Base-by-base conservation (phyloP, 2,888 invertebrate genomes). In the Margaritifera margaritifera region DNA sequence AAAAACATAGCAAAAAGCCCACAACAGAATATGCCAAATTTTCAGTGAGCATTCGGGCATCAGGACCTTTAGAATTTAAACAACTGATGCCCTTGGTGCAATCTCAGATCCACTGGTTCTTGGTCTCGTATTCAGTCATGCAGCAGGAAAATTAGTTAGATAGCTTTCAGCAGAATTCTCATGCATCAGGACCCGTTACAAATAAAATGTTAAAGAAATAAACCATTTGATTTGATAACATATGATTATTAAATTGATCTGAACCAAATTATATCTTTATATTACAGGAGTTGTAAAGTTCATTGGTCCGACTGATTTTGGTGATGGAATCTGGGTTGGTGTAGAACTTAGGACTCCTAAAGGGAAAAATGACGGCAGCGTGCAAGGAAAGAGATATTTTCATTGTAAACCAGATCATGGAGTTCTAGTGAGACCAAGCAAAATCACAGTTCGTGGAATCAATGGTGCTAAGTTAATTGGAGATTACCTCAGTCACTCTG, bases 291-390 rank as follows among this genome's bases (percentile, higher is more conserved):
- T 86, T 20, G 86, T 91, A 20, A 81, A 88, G 42, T 91, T 89
- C 77, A 88, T 90, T 66, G 91, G 91, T 60, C 84, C 87, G 6
- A 90, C 90, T 24, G 90, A 91, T 53, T 91, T 91, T 78, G 90
- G 90, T n/a, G 90, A 90, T 27, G 91, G 91, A 5, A 82, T 89
- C 15, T 91, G 91, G 91, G 84, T 91, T 19, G 91, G 91, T 6
- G 88, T 91, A 24, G 91, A 91, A 78, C 82, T 91, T 61, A 78
- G 90, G 54, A 85, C 87, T 31, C 82, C 90, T 4, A 88, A 88
- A 69, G 90, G 90, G 61, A 88, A 87, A 74, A 88, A 90, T 71
- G 89, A 90, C 67, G 90, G 90, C 8, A 77, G 78, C n/a, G 89
- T 90, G 4, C 86, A 86, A 61, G 89, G 88, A 27, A 84, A 80